Conservation (phyloP, 2,113 vertebrate species). For the Labeo catla region DNA sequence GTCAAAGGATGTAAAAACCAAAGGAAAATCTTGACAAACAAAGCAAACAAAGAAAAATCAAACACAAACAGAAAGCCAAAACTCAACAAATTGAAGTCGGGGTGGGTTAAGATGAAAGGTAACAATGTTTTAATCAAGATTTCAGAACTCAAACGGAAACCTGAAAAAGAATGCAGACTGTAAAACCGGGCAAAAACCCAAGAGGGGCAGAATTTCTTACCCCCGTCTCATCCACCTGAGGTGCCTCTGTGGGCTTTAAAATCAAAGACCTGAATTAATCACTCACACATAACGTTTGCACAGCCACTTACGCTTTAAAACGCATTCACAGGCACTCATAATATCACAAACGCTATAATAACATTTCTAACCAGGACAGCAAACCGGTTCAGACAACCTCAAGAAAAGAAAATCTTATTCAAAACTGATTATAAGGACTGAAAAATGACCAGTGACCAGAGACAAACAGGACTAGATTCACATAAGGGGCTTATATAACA, state of each 20-base stretch:
- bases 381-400: not conserved
- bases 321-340: constrained; percentile 53
- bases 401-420: not conserved
- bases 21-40: constrained; percentile 74
- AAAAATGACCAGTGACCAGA: constrained; percentile 19
- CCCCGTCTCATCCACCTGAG: constrained; percentile 95
- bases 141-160: constrained; percentile 55
- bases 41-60: constrained; percentile 56
- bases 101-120: constrained; percentile 38
- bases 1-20: constrained; percentile 71
- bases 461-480: constrained; percentile 19
- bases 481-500: constrained; percentile 51
- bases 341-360: constrained; percentile 22
- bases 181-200: constrained; percentile 82
- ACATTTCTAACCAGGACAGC: constrained; percentile 12
- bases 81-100: constrained; percentile 41
- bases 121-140: constrained; percentile 7
- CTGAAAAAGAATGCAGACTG: constrained; percentile 76
- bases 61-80: constrained; percentile 52
- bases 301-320: constrained; percentile 57
- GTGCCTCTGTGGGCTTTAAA: constrained; percentile 99
- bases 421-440: constrained; percentile 40
- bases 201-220: constrained; percentile 85
- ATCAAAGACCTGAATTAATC: constrained; percentile 84
- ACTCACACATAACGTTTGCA: constrained; percentile 62